These are phyloP conservation scores for Triplophysa dalaica DNA, from an alignment of 2,113 vertebrate species.

Conservation along the genomic window DNA sequence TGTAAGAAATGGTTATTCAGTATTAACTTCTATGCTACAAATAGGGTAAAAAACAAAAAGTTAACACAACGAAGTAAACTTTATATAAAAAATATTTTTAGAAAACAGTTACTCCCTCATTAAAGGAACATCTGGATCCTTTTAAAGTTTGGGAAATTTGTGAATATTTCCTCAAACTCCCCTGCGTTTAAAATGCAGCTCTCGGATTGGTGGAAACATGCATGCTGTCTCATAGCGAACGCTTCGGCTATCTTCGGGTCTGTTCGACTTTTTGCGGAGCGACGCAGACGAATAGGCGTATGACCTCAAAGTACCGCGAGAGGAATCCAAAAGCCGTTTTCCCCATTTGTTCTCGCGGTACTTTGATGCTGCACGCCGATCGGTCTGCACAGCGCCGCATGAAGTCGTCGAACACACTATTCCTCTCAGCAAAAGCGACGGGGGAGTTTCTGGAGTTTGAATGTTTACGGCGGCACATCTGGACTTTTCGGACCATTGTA, in stretches of 20 bases:
- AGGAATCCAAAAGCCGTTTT: no score
- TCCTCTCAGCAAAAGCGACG: constrained; percentile 11
- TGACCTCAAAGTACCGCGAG: no score
- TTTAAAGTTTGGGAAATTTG: neutral
- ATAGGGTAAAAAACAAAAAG: neutral
- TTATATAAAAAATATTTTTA: neutral
- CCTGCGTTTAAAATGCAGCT: constrained; percentile 52
- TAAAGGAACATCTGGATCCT: neutral
- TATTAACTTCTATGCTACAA: neutral
- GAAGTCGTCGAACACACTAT: neutral
- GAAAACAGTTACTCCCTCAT: constrained; percentile 2
- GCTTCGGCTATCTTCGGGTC: no score
- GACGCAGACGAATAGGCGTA: no score
- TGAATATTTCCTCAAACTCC: neutral
- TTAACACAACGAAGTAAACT: neutral
- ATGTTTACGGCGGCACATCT: constrained; percentile 33
- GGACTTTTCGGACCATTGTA: neutral
- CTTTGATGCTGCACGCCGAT: no score
- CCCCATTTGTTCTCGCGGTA: no score
- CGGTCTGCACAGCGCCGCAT: no score
- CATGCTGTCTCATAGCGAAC: neutral
- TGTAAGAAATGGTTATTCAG: neutral
- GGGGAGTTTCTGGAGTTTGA: constrained; percentile 46
- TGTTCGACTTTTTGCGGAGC: no score
- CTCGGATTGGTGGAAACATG: constrained; percentile 49